Base-by-base conservation (phyloP, 2,797 vertebrate species). In the Melanotaenia parkinsoni region DNA sequence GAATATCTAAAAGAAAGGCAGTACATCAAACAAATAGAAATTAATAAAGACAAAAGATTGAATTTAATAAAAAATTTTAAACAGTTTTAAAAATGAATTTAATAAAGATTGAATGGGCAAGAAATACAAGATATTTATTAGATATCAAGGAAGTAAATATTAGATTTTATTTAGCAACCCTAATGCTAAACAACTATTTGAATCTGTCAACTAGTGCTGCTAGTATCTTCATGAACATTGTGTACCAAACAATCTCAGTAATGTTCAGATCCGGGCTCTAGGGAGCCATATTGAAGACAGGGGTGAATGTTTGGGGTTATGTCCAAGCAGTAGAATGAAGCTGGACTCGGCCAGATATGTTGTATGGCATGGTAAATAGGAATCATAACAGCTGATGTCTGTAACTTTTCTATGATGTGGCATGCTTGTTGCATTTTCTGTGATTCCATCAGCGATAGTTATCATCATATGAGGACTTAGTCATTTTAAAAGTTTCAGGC, bases 401-500 rank as follows among this genome's bases (percentile, higher is more conserved):
- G 20, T 63, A 14, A 16, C 18, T 13, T 63, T 35, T 35, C 3
- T 28, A 47, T 5, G 16, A 0, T 22, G 24, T n/a, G 20, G 6
- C 13, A 26, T 60, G 10, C 28, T 38, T 13, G 3, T 43, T 51
- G 24, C 30, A 51, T 51, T 68, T 9, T 53, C 22, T 3, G 11
- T 18, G 59, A 28, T 58, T 4, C 56, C 32, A 58, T n/a, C 45
- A 22, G 16, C 26, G 6, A 37, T 16, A n/a, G 24, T 13, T 2
- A 11, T n/a, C 12, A 20, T 35, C 8, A 10, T 53, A 45, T 61
- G 35, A 60, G 18, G 35, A 28, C 64, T 47, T 70, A 45, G 33
- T 28, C 45, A 26, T 70, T 33, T 70, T 70, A 45, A 70, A 50
- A 20, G 50, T 60, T 61, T 26, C 20, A 63, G 13, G 24, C 14